phyloP scores from a whole-genome alignment of 2,113 vertebrate genomes.

The Seriola dumerili region DNA sequence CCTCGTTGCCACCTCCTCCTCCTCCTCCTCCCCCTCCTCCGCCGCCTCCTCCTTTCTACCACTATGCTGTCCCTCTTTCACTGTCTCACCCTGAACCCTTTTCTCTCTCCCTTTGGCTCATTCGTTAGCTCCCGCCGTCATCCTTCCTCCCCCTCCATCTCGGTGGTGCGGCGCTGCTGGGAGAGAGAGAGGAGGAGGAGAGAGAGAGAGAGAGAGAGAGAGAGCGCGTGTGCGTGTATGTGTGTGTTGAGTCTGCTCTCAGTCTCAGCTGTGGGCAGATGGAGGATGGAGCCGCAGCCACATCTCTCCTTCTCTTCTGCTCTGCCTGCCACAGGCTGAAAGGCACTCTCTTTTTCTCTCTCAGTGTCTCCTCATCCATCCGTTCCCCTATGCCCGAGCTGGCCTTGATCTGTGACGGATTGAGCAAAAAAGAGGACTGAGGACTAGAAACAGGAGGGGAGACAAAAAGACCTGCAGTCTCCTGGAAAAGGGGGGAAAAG shows the following conservation, averaged over 20 bases:
- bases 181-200: slow-evolving; percentile 56
- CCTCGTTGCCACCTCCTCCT: slow-evolving; percentile 64
- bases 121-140: slow-evolving; percentile 70
- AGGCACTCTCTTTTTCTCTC: slow-evolving; percentile 65
- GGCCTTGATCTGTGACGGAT: slow-evolving; percentile 73
- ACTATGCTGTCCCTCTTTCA: slow-evolving; percentile 50
- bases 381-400: slow-evolving; percentile 56
- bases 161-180: slow-evolving; percentile 89
- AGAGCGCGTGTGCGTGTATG: slow-evolving; percentile 47
- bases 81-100: slow-evolving; percentile 58
- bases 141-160: slow-evolving; percentile 82
- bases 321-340: slow-evolving; percentile 79
- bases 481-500: slow-evolving; percentile 42
- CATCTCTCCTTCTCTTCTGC: slow-evolving; percentile 78
- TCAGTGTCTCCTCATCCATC: slow-evolving; percentile 70
- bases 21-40: slow-evolving; percentile 52
- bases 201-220: slow-evolving; percentile 26
- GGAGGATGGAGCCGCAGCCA: slow-evolving; percentile 82
- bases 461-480: slow-evolving; percentile 66
- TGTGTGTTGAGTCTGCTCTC: slow-evolving; percentile 81
- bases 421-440: slow-evolving; percentile 63
- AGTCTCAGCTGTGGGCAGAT: slow-evolving; percentile 86
- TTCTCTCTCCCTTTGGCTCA: slow-evolving; percentile 68
- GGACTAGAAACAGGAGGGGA: slow-evolving; percentile 59
- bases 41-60: slow-evolving; percentile 46